Evolutionary conservation across 2,113 vertebrate species (phyloP).

Genomic region (Rhadina sibilatrix): DNA sequence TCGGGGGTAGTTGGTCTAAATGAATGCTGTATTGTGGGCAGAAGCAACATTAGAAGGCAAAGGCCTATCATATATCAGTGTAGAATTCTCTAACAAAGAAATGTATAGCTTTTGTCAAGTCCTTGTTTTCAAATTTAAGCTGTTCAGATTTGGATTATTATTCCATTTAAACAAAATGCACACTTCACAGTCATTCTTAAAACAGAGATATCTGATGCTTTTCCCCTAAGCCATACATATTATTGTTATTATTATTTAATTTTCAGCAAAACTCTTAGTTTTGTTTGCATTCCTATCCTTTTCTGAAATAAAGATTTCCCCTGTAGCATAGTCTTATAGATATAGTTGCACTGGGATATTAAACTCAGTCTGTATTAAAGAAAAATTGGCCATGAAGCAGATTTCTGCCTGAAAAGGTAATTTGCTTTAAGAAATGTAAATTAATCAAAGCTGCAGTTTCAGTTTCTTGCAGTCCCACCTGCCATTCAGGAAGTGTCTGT

Average conservation of each 20-base stretch:
- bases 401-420: background rate
- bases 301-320: background rate
- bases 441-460: background rate
- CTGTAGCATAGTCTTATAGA: background rate
- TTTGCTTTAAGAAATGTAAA: background rate
- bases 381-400: background rate
- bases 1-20: background rate
- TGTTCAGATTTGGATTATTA: background rate
- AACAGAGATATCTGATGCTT: background rate
- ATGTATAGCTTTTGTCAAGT: background rate
- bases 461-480: conserved; percentile 14
- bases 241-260: background rate
- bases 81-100: background rate
- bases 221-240: background rate
- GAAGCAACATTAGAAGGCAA: background rate
- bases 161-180: background rate
- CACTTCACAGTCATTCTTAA: background rate
- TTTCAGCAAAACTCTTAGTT: background rate
- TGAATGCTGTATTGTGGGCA: background rate
- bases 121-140: background rate
- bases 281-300: background rate
- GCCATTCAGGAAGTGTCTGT: conserved; percentile 37
- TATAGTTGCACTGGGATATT: background rate
- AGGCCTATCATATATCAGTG: background rate
- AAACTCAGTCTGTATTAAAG: background rate